Evolutionary conservation across 2,113 vertebrate species (phyloP), one percentile per base, ranked within the genome.

Genomic region (Rhinoderma darwinii): DNA sequence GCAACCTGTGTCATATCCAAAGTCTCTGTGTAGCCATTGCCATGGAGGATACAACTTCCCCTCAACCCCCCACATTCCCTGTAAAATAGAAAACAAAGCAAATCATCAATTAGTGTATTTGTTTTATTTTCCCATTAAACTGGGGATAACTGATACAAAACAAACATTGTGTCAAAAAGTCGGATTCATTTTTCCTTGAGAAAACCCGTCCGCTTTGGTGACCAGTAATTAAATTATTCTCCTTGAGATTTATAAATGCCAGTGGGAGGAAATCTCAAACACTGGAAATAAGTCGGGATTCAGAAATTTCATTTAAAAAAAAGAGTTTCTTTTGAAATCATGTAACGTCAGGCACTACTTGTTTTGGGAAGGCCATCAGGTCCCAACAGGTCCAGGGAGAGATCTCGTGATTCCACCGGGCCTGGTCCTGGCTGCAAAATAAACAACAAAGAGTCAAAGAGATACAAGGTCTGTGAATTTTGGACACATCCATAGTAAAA

Each of bases 391-490:
- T 96, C 95, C 54, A 88, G 88, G 0, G 61, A 78, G 39, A 92
- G 88, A 43, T 94, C 90, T 0, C 94, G 89, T 87, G 95, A 86
- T 3, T 91, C 25, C 72, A 91, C 91, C 15, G 96, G 96, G 4
- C 96, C 96, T 0, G 96, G 96, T 18, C 96, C 96, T 0, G 93
- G 94, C 96, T 97, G 89, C 1, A 63, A 59, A 51, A 88, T 0
- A 47, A 50, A 2, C 68, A n/a, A 61, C 66, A 85, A 39, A 75
- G 76, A 32, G 37, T 0, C 0, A 80, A 41, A 15, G 61, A 5
- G 30, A 32, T n/a, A 32, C 2, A 51, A 51, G 50, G 20, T 51
- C 50, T 18, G 0, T 17, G 50, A 18, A 3, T 51, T 20, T 3
- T 51, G 2, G 5, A 50, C 11, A 10, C 5, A 50, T 50, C 5